Conservation (phyloP, 2,888 invertebrate genomes). For the Patella pellucida region DNA sequence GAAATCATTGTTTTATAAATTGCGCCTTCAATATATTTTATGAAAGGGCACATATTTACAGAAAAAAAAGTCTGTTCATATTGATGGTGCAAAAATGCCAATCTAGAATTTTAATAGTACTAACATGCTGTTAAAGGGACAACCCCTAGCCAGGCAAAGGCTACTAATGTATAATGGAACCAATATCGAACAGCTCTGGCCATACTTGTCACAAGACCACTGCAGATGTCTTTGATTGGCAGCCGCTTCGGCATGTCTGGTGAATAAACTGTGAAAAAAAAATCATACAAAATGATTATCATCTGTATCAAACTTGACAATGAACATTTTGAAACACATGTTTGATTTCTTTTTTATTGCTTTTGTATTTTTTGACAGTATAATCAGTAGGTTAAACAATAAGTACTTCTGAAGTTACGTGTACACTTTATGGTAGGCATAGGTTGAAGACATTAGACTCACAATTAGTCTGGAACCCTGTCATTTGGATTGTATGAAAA, state of each 20-base stretch:
- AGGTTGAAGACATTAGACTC: too few species aligned
- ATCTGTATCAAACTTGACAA: not conserved
- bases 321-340: not conserved
- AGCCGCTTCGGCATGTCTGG: slow-evolving; percentile 99
- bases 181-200: slow-evolving; percentile 94
- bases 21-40: too few species aligned
- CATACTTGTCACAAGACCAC: slow-evolving; percentile 89
- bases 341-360: too few species aligned
- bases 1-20: too few species aligned
- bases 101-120: slow-evolving; percentile 39
- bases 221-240: slow-evolving; percentile 91
- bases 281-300: not conserved
- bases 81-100: not conserved
- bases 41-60: too few species aligned
- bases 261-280: slow-evolving; percentile 82
- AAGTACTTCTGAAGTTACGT: too few species aligned
- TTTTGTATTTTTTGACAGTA: too few species aligned
- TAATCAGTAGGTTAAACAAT: too few species aligned
- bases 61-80: too few species aligned
- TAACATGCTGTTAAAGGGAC: slow-evolving; percentile 94
- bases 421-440: too few species aligned
- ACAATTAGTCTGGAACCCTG: too few species aligned
- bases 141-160: slow-evolving; percentile 96
- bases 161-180: slow-evolving; percentile 97
- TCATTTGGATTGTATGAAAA: too few species aligned